phyloP scores from a whole-genome alignment of 2,797 vertebrate species.

The Otolemur crassicaudatus region DNA sequence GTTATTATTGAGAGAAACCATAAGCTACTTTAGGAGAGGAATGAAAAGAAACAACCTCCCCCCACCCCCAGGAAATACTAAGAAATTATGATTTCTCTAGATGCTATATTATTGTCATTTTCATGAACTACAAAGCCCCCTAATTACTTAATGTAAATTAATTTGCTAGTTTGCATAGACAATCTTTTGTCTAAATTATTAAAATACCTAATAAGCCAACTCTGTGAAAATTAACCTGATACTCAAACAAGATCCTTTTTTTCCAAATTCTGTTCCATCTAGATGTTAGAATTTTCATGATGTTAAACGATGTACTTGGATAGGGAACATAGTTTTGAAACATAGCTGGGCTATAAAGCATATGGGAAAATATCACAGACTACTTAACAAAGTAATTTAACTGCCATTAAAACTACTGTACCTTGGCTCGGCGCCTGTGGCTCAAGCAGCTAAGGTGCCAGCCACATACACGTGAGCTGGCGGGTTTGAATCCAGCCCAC shows the following conservation, averaged over 20 bases:
- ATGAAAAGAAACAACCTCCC: background rate
- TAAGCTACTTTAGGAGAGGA: background rate
- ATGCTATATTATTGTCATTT: slow-evolving; percentile 19
- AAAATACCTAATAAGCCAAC: slow-evolving; percentile 38
- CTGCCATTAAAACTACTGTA: slow-evolving; percentile 19
- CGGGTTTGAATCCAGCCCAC: too few relatives aligned
- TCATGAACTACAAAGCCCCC: slow-evolving; percentile 16
- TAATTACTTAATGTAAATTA: slow-evolving; percentile 13
- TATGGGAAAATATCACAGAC: slow-evolving; percentile 47
- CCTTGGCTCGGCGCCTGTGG: too few relatives aligned
- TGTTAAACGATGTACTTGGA: background rate
- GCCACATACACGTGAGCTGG: too few relatives aligned
- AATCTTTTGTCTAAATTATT: background rate
- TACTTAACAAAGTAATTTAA: slow-evolving; percentile 63
- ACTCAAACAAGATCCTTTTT: slow-evolving; percentile 1
- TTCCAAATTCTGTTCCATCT: slow-evolving; percentile 30
- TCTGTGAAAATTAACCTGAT: slow-evolving; percentile 39
- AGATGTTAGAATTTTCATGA: slow-evolving; percentile 48
- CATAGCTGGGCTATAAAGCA: background rate
- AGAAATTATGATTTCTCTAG: slow-evolving; percentile 21
- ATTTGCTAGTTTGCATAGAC: slow-evolving; percentile 11
- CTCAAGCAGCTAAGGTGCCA: too few relatives aligned
- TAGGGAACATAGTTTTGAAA: slow-evolving; percentile 5
- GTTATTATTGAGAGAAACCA: background rate
- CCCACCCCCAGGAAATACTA: background rate